Evolutionary conservation across 2,888 invertebrate genomes (phyloP).

Genomic region (Hydrotaea cyrtoneurina): DNA sequence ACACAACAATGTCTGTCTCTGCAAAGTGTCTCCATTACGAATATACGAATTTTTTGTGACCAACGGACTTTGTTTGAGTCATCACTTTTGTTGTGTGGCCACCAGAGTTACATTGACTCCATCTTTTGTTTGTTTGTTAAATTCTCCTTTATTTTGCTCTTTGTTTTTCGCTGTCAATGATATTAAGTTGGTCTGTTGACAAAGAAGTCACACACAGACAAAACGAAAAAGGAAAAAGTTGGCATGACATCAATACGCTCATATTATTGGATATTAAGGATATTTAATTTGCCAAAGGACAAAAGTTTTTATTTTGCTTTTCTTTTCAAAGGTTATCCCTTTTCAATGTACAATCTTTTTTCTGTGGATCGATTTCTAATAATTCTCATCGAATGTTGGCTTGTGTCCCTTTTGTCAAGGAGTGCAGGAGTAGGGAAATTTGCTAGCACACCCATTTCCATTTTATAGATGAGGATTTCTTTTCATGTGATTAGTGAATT

Average conservation of each 20-base stretch:
- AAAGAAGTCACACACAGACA: too few species aligned
- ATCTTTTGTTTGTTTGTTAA: not conserved
- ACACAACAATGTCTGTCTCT: too few species aligned
- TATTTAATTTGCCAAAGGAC: slow-evolving; percentile 22
- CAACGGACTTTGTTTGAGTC: slow-evolving; percentile 13
- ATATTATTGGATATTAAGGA: slow-evolving; percentile 4
- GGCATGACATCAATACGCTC: not conserved
- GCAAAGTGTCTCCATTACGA: too few species aligned
- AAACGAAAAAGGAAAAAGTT: not conserved
- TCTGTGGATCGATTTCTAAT: not conserved
- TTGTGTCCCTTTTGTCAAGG: too few species aligned
- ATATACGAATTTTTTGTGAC: too few species aligned
- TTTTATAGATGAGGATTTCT: too few species aligned
- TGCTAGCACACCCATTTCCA: not conserved
- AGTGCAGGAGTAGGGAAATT: not conserved
- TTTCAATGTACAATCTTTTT: not conserved
- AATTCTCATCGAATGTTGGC: not conserved
- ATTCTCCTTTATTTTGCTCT: not conserved
- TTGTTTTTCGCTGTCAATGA: not conserved
- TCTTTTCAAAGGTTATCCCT: not conserved
- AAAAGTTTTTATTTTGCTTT: not conserved
- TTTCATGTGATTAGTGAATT: too few species aligned
- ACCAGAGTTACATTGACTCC: slow-evolving; percentile 19
- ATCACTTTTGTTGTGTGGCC: slow-evolving; percentile 8
- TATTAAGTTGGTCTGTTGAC: not conserved